Conservation (phyloP, 1,140 invertebrate genomes). For the Halyomorpha halys region DNA sequence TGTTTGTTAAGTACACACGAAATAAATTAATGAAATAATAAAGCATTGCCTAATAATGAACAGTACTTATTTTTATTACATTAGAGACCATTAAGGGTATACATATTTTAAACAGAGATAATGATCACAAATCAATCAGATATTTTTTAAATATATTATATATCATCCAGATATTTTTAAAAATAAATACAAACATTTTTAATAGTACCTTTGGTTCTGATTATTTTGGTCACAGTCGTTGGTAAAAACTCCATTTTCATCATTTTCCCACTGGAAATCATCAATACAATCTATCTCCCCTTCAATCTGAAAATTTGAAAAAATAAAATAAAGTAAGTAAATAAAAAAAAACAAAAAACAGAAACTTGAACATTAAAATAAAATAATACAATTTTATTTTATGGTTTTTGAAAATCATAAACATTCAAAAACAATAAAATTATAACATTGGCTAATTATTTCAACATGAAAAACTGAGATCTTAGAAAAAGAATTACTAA, state of each 20-base stretch:
- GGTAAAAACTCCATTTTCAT: constrained; percentile 7
- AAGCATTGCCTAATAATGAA: too few species aligned
- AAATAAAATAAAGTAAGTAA: background rate
- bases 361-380: background rate
- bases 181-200: too few species aligned
- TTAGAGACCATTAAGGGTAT: too few species aligned
- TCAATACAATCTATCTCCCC: constrained; percentile 18
- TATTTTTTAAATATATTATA: too few species aligned
- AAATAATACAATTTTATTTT: background rate
- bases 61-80: too few species aligned
- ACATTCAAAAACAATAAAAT: background rate
- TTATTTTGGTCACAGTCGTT: constrained; percentile 12
- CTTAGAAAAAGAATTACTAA: background rate
- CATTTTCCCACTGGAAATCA: constrained; percentile 18
- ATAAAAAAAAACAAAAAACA: background rate
- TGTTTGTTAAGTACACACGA: too few species aligned
- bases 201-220: constrained; percentile 10
- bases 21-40: too few species aligned
- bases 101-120: too few species aligned
- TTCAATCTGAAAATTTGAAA: constrained; percentile 4
- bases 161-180: too few species aligned
- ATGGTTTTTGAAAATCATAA: too few species aligned
- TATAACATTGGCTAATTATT: too few species aligned
- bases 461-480: background rate
- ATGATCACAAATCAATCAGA: too few species aligned